phyloP scores from a whole-genome alignment of 2,113 vertebrate genomes.

The Cyprinodon tularosa region DNA sequence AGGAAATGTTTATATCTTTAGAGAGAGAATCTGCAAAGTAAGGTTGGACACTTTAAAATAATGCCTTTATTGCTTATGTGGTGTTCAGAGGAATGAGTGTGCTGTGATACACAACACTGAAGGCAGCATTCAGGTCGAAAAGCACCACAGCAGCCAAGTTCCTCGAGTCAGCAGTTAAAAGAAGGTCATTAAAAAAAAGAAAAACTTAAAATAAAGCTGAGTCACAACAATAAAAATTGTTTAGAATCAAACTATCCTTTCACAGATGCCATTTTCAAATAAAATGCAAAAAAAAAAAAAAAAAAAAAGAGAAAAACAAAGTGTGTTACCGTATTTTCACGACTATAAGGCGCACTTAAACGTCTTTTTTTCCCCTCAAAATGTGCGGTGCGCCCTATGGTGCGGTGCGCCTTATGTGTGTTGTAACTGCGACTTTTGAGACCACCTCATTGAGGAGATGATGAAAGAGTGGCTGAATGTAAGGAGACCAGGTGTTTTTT shows the following conservation, averaged over 20 bases:
- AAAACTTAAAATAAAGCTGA: slow-evolving; percentile 1
- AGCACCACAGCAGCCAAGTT: slow-evolving; percentile 6
- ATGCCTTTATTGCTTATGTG: not conserved
- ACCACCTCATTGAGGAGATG: too few species aligned
- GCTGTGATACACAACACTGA: not conserved
- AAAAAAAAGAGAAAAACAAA: not conserved
- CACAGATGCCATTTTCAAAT: slow-evolving; percentile 4
- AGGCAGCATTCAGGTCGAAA: slow-evolving; percentile 4
- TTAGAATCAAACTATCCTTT: not conserved
- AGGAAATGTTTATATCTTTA: not conserved
- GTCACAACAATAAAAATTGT: not conserved
- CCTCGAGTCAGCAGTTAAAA: slow-evolving; percentile 1
- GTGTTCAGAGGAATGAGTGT: not conserved
- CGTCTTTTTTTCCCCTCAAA: too few species aligned
- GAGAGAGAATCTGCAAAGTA: not conserved
- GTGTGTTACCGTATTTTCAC: too few species aligned
- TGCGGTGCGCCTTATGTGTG: too few species aligned
- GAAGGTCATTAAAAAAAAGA: slow-evolving; percentile 9
- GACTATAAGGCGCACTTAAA: too few species aligned
- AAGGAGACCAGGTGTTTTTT: too few species aligned
- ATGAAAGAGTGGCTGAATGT: too few species aligned
- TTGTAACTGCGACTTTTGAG: too few species aligned
- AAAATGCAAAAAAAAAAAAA: too few species aligned
- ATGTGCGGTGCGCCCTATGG: too few species aligned
- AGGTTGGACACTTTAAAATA: not conserved